Percentiles rank a stretch among this genome's conserved stretches.
phyloP scores from a whole-genome alignment of 2,888 invertebrate genomes.

The Drosophila putrida region DNA sequence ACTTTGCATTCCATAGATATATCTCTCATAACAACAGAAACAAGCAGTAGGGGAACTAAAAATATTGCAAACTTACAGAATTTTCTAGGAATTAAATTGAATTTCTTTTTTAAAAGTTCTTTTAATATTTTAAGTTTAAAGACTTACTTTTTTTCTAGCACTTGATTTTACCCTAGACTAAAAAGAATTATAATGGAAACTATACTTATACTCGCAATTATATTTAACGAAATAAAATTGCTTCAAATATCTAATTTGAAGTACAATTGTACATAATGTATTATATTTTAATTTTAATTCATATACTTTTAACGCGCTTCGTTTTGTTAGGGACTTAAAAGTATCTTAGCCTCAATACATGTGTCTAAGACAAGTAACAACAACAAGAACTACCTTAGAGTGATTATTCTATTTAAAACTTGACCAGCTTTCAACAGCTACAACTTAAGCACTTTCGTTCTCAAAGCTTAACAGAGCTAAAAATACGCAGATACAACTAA shows the following conservation, averaged over 20 bases:
- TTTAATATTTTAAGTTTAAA: too few species aligned
- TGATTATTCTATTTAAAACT: conserved; percentile 4
- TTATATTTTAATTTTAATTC: too few species aligned
- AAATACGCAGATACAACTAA: conserved; percentile 19
- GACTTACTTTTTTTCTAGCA: too few species aligned
- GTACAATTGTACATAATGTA: background rate
- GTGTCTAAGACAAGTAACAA: background rate
- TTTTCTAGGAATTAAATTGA: too few species aligned
- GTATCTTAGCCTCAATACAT: background rate
- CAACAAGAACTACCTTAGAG: background rate
- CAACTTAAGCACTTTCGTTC: conserved; percentile 71
- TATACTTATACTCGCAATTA: too few species aligned
- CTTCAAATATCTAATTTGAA: background rate
- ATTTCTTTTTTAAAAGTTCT: too few species aligned
- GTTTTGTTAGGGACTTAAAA: background rate
- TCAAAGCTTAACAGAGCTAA: conserved; percentile 36
- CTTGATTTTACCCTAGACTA: too few species aligned
- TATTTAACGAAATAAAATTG: too few species aligned
- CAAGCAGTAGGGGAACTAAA: too few species aligned
- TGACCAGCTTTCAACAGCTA: conserved; percentile 52
- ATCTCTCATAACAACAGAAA: background rate
- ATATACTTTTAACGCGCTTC: too few species aligned
- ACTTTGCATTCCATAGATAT: background rate
- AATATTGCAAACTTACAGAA: too few species aligned
- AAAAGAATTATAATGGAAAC: too few species aligned